These are phyloP conservation scores for Acleris laterana DNA, from an alignment of 2,888 invertebrate genomes.

Conservation along the genomic window DNA sequence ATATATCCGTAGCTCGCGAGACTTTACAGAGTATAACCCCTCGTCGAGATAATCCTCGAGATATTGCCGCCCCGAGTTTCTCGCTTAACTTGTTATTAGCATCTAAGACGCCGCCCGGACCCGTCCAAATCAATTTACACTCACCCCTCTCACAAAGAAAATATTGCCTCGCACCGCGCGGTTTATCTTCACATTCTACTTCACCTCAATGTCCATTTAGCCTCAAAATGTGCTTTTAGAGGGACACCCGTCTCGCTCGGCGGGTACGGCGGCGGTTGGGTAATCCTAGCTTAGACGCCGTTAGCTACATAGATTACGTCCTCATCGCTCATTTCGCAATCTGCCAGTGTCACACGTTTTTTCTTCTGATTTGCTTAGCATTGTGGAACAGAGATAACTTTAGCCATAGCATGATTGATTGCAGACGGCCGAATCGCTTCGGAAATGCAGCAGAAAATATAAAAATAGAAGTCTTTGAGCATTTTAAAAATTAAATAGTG, in stretches of 20 bases:
- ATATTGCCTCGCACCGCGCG: slow-evolving; percentile 48
- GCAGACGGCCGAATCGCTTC: neutral
- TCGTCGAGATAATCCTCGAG: slow-evolving; percentile 44
- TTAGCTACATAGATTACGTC: slow-evolving; percentile 46
- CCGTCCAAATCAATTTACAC: slow-evolving; percentile 63
- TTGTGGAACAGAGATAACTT: slow-evolving; percentile 41
- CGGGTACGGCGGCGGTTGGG: slow-evolving; percentile 27
- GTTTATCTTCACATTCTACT: slow-evolving; percentile 47
- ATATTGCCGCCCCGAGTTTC: slow-evolving; percentile 47
- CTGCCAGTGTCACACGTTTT: slow-evolving; percentile 46
- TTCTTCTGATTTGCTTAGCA: slow-evolving; percentile 43
- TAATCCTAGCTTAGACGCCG: slow-evolving; percentile 34
- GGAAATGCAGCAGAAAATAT: slow-evolving; percentile 18
- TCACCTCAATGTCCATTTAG: slow-evolving; percentile 45
- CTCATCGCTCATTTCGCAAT: slow-evolving; percentile 54
- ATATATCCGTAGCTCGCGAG: too few species aligned
- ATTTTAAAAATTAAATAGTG: slow-evolving; percentile 28
- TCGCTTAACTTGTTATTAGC: slow-evolving; percentile 53
- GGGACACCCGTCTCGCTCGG: slow-evolving; percentile 38
- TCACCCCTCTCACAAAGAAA: slow-evolving; percentile 55
- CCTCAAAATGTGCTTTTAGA: slow-evolving; percentile 39
- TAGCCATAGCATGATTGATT: slow-evolving; percentile 5
- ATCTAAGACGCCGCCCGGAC: slow-evolving; percentile 51
- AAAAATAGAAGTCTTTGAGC: slow-evolving; percentile 28
- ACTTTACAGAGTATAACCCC: slow-evolving; percentile 30